These are phyloP conservation scores for Hippopotamyrus pictus DNA, from an alignment of 2,797 vertebrate species.

Conservation along the genomic window DNA sequence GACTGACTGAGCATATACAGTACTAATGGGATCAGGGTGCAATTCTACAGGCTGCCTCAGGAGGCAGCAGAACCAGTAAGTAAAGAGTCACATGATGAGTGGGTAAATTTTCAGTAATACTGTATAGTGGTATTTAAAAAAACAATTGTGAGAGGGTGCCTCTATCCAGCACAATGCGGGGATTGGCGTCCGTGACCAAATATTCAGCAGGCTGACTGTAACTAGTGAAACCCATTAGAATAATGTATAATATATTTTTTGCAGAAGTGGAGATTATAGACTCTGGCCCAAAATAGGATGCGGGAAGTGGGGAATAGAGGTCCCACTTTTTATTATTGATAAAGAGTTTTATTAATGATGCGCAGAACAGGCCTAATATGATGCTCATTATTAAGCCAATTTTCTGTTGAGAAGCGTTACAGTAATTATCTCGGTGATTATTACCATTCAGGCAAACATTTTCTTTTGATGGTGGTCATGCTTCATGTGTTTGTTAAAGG, in stretches of 20 bases:
- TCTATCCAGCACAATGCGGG: neutral
- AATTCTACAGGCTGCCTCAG: neutral
- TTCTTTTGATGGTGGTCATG: neutral
- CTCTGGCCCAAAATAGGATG: neutral
- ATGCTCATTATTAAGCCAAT: neutral
- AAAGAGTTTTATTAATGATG: constrained; percentile 9
- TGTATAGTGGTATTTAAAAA: neutral
- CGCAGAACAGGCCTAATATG: neutral
- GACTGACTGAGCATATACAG: neutral
- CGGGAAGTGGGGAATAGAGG: neutral
- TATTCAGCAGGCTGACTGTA: constrained; percentile 7
- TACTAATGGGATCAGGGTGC: neutral
- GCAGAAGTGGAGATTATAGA: neutral
- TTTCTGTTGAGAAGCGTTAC: neutral
- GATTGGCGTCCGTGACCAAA: neutral
- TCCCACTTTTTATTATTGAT: neutral
- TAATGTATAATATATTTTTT: constrained; percentile 1
- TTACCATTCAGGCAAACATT: neutral
- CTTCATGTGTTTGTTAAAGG: constrained; percentile 5
- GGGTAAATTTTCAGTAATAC: neutral
- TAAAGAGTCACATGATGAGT: neutral
- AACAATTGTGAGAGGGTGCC: neutral
- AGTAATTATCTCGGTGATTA: constrained; percentile 13
- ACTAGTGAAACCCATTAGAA: neutral
- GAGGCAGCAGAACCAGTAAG: neutral